phyloP scores from a whole-genome alignment of 2,888 invertebrate genomes.

The Aleiodes testaceus region DNA sequence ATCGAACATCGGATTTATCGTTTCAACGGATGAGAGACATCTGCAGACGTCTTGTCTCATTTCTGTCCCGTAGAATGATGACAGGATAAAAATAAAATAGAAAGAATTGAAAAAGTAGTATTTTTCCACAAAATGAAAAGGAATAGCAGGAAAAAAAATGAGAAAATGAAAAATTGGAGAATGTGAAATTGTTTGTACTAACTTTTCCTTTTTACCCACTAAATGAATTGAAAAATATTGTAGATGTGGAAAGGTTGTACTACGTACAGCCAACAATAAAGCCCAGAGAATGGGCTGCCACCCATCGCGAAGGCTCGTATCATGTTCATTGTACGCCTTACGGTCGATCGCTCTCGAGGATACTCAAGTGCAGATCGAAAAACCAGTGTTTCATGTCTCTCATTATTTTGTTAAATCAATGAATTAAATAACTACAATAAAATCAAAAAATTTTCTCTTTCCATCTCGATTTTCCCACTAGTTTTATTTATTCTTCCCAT shows the following conservation, averaged over 20 bases:
- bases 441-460: conserved; percentile 3
- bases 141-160: neutral
- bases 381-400: conserved; percentile 33
- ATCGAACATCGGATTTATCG: conserved; percentile 45
- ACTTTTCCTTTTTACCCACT: neutral
- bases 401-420: too few relatives aligned
- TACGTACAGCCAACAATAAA: conserved; percentile 29
- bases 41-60: conserved; percentile 43
- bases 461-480: neutral
- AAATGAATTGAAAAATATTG: conserved; percentile 5
- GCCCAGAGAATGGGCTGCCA: conserved; percentile 31
- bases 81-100: conserved; percentile 4
- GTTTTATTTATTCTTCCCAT: conserved; percentile 1
- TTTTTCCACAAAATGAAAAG: neutral
- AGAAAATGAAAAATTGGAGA: neutral
- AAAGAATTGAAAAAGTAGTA: too few relatives aligned
- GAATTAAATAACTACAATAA: neutral
- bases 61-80: conserved; percentile 30
- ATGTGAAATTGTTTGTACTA: conserved; percentile 24
- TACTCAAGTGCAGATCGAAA: conserved; percentile 36
- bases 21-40: conserved; percentile 44
- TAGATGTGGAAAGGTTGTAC: conserved; percentile 19
- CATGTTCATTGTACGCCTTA: conserved; percentile 38
- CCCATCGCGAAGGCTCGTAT: conserved; percentile 33
- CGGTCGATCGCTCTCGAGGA: conserved; percentile 28